Evolutionary conservation across 2,797 vertebrate genomes (phyloP), one percentile per base, ranked within the genome.

Genomic region (Sciaenops ocellatus): DNA sequence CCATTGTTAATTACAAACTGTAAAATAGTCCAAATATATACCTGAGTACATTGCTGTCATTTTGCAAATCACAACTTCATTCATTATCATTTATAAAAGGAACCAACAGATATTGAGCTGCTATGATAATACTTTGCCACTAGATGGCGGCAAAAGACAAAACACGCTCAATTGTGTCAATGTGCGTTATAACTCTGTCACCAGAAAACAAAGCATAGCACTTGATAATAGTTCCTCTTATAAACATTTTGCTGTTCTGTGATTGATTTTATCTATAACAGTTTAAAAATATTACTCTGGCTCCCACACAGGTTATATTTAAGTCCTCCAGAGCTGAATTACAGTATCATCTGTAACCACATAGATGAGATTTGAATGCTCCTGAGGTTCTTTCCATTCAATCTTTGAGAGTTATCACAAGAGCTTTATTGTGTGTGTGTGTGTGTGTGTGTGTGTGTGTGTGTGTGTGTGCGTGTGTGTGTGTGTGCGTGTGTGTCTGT

Each of bases 111-210:
- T 16, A 16, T 1, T 15, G 7, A 50, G 22, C 22, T 69, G 65
- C 50, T 48, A 2, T 85, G 51, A 68, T 69, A 54, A 5, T 20
- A 47, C 17, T 47, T 51, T 11, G 24, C 88, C 89, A 90, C 84
- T 59, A 86, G 87, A 83, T 86, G 83, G 16, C 41, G 51, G 51
- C 69, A 57, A 28, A 84, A 22, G 80, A 65, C 59, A 79, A 80
- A 82, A 67, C 22, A 77, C 57, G 52, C 24, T 22, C 1, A 46
- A 5, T 3, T 4, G 30, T 6, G 2, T 50, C 24, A 30, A 5
- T 0, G 0, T n/a, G 22, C 22, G 26, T 24, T 13, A 1, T 7
- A 16, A 46, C 13, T 24, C 10, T 22, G 34, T 44, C 55, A 55
- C 2, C 4, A 51, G 5, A 34, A 78, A 67, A 44, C 9, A 67